Evolutionary conservation across 2,888 invertebrate genomes (phyloP), one percentile per base, ranked within the genome.

Genomic region (Ichneumon xanthorius): DNA sequence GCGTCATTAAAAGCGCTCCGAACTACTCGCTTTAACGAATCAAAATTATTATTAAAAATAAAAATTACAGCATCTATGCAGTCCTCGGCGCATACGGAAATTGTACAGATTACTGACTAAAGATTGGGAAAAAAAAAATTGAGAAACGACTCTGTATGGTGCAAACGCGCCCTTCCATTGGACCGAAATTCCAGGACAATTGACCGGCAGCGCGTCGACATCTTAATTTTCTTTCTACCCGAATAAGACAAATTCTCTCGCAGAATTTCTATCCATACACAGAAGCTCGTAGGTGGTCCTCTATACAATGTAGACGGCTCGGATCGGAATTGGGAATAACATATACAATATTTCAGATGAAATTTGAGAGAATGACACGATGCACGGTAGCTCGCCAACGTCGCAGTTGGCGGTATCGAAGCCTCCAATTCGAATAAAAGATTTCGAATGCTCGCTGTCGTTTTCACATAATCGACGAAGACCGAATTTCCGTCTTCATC

Each of bases 341-440:
- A 45, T 14, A 45, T 45, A 45, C 4, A 45, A 45, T 22, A 30
- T 61, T 45, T 80, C 30, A 16, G 58, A 73, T 73, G n/a, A 80
- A 73, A 63, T 19, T 58, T 45, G 9, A 40, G 40, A 65, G 65
- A 80, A 80, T 80, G 77, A 77, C 77, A 77, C 67, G 37, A 55
- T n/a, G 14, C 68, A 78, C 71, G 72, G 78, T 78, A 82, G 82
- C 73, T 58, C 22, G 5, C 6, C 22, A 3, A 7, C 48, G 73
- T 33, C 45, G n/a, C 16, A 5, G 82, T 45, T 50, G 75, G 37
- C 22, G 58, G 33, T n/a, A 48, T 58, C 53, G 55, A 58, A 58
- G 65, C n/a, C 48, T 37, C 16, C 16, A 5, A 33, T 48, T 30
- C 14, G 48, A 73, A 82, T 75, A 72, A 84, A 84, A 80, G 73